Conservation (phyloP, 1,140 invertebrate species). For the Yoshiicerus persimilis region DNA sequence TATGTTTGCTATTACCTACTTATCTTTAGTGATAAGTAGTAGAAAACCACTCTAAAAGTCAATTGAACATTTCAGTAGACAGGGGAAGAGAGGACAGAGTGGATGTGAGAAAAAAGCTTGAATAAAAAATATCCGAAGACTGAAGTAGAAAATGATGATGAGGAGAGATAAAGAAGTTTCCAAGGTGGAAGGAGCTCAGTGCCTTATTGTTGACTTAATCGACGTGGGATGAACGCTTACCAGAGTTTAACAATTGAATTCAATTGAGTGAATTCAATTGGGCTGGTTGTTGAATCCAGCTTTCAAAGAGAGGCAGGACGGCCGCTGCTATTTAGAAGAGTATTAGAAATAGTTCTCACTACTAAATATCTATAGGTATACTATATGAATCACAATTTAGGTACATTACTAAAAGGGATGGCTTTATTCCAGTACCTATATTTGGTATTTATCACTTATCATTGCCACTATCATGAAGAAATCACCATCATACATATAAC, state of each 20-base stretch:
- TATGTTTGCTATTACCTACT: neutral
- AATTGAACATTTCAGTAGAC: neutral
- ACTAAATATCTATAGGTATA: no score
- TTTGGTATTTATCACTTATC: no score
- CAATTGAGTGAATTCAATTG: neutral
- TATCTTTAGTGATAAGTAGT: neutral
- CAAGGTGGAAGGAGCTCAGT: slow-evolving; percentile 30
- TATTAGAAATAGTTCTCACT: no score
- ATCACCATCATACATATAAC: no score
- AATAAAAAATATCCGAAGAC: neutral
- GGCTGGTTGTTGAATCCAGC: neutral
- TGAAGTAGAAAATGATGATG: slow-evolving; percentile 30
- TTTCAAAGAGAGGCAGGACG: neutral
- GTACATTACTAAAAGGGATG: no score
- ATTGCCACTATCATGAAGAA: no score
- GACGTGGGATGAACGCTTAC: slow-evolving; percentile 20
- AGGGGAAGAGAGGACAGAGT: neutral
- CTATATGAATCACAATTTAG: no score
- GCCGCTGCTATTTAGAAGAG: neutral
- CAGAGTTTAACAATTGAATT: neutral
- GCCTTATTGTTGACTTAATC: slow-evolving; percentile 43
- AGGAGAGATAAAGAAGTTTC: slow-evolving; percentile 27
- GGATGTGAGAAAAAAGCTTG: neutral
- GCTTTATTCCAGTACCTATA: no score
- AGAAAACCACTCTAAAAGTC: neutral